Percentiles rank a stretch among this genome's conserved stretches.
phyloP scores from a whole-genome alignment of 2,113 vertebrate genomes.

The Pachycephala philippinensis region DNA sequence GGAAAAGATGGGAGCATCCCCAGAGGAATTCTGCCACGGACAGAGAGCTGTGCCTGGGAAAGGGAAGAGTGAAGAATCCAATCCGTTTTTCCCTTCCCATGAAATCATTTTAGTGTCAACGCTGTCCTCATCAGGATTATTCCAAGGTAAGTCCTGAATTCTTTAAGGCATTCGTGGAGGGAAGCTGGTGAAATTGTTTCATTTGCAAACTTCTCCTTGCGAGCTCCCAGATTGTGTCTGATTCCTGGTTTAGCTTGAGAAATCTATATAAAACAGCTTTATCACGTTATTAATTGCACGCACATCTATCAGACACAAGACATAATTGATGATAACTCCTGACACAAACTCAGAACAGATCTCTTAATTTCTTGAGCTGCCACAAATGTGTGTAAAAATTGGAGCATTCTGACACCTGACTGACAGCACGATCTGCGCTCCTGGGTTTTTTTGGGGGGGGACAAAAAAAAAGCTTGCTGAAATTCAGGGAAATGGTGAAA shows the following conservation, averaged over 20 bases:
- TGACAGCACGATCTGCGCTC: background rate
- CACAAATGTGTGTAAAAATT: background rate
- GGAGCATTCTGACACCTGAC: background rate
- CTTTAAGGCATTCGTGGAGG: background rate
- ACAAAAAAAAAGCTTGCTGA: background rate
- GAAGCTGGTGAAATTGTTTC: background rate
- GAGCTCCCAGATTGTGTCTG: background rate
- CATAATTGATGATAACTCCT: background rate
- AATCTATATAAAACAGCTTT: background rate
- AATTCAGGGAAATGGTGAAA: background rate
- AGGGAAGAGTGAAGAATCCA: background rate
- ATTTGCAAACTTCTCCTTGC: background rate
- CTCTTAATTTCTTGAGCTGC: background rate
- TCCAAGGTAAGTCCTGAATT: conserved; percentile 7
- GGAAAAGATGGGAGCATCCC: background rate
- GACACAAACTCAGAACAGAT: background rate
- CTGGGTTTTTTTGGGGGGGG: rapidly evolving
- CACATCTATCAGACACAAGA: background rate
- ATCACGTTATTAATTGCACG: background rate
- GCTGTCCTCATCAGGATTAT: background rate
- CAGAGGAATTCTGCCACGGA: background rate
- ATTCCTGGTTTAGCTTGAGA: background rate
- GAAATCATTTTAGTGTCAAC: background rate
- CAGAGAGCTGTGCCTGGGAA: background rate
- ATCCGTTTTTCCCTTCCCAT: rapidly evolving